Conservation (phyloP, 1,140 invertebrate genomes). For the Orussus abietinus region DNA sequence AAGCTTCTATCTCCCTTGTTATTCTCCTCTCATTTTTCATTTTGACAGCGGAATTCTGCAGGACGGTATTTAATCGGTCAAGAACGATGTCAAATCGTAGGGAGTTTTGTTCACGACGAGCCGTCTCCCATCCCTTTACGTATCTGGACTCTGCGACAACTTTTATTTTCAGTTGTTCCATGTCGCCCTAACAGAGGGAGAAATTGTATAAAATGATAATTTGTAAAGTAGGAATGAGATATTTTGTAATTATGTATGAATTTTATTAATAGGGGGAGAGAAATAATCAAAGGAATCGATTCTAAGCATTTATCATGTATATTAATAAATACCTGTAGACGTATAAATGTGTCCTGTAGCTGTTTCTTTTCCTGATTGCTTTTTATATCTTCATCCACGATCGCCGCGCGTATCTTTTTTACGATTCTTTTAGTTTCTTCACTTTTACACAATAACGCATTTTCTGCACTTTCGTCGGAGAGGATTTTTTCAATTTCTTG, state of each 20-base stretch:
- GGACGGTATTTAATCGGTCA: slow-evolving; percentile 24
- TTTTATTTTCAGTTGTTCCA: slow-evolving; percentile 33
- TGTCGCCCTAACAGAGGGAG: too few species aligned
- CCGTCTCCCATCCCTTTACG: slow-evolving; percentile 33
- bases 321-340: too few species aligned
- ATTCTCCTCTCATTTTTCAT: slow-evolving; percentile 36
- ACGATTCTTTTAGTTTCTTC: too few species aligned
- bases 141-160: slow-evolving; percentile 33
- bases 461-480: too few species aligned
- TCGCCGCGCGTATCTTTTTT: too few species aligned
- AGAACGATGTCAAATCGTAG: slow-evolving; percentile 26
- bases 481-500: slow-evolving; percentile 35
- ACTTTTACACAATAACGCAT: too few species aligned
- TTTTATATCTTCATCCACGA: slow-evolving; percentile 18
- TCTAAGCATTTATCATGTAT: too few species aligned
- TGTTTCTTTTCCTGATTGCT: slow-evolving; percentile 17
- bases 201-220: too few species aligned
- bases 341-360: slow-evolving; percentile 20
- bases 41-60: slow-evolving; percentile 25
- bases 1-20: slow-evolving; percentile 29
- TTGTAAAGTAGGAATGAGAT: slow-evolving; percentile 2
- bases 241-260: too few species aligned
- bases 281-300: too few species aligned
- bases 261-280: too few species aligned
- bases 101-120: slow-evolving; percentile 36